phyloP scores from a whole-genome alignment of 2,888 invertebrate species.

The Dorcus parallelipipedus region DNA sequence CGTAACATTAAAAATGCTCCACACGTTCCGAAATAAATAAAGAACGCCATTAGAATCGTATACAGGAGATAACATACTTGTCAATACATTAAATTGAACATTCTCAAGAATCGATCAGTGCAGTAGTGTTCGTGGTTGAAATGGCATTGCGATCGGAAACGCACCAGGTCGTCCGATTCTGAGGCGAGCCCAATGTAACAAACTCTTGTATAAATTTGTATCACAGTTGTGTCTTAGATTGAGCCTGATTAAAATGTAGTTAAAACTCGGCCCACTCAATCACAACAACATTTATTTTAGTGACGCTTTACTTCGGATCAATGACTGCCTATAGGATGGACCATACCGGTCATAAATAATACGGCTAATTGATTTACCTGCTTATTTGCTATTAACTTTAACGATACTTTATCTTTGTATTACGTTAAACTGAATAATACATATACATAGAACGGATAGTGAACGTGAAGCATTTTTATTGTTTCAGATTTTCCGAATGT shows the following conservation, averaged over 20 bases:
- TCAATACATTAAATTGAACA: slow-evolving; percentile 50
- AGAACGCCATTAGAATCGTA: slow-evolving; percentile 49
- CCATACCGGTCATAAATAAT: slow-evolving; percentile 23
- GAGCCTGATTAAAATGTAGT: slow-evolving; percentile 50
- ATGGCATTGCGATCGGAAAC: not conserved
- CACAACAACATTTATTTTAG: slow-evolving; percentile 31
- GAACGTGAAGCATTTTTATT: too few relatives aligned
- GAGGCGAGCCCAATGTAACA: slow-evolving; percentile 45
- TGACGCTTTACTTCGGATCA: slow-evolving; percentile 25
- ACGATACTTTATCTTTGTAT: too few relatives aligned
- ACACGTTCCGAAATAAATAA: slow-evolving; percentile 47
- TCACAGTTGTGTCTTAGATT: slow-evolving; percentile 48
- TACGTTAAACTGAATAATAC: too few relatives aligned
- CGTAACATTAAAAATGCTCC: slow-evolving; percentile 41
- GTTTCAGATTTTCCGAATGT: too few relatives aligned
- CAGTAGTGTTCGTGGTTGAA: slow-evolving; percentile 12
- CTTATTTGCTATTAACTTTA: not conserved
- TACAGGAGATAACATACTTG: slow-evolving; percentile 48
- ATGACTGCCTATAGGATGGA: slow-evolving; percentile 13
- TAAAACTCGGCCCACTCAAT: slow-evolving; percentile 46
- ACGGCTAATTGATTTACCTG: slow-evolving; percentile 24
- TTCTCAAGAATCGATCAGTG: slow-evolving; percentile 39
- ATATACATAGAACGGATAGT: too few relatives aligned
- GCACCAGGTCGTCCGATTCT: slow-evolving; percentile 35
- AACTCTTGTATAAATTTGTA: slow-evolving; percentile 51